Evolutionary conservation across 2,797 vertebrate genomes (phyloP), one percentile per base, ranked within the genome.

Genomic region (Sebastes oblongus): DNA sequence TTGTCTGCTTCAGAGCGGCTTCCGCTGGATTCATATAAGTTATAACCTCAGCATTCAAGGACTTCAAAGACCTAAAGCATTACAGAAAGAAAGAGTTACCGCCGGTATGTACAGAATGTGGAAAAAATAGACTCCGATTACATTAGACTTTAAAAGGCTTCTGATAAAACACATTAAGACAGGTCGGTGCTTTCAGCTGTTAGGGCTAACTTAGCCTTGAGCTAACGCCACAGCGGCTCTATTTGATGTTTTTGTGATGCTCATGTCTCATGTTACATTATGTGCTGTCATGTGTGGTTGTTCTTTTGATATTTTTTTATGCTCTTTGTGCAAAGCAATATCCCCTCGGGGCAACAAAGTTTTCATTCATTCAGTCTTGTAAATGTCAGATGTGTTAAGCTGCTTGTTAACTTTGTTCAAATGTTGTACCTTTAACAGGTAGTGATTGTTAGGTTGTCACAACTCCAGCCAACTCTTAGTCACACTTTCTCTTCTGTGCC

Each of bases 41-140:
- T 75, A 20, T 59, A 56, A 66, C 75, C 36, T 75, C 58, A 64
- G 56, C 50, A 70, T 82, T 81, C 60, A 67, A 32, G 6, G 60
- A 66, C 36, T 71, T 71, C n/a, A 75, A 72, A 77, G 36, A 68
- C 56, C 36, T 11, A 8, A 50, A 30, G 55, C 65, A 32, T 7
- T 32, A 60, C 9, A 29, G 22, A 20, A 67, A 56, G 32, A 58
- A 68, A 52, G 11, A 46, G 70, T 30, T 67, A 52, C 50, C 3
- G 20, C 46, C 46, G 1, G 50, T 52, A 27, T n/a, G 32, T 42
- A 52, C 10, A 78, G 24, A 60, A 62, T 50, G n/a, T 27, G 24
- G 29, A 30, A 20, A 16, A 68, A 16, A 27, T 25, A 64, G n/a
- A 36, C 30, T 10, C 8, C 8, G 32, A 36, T 61, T 22, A 18